Base-by-base conservation (phyloP, 2,888 invertebrate genomes). In the Fragum sueziense region DNA sequence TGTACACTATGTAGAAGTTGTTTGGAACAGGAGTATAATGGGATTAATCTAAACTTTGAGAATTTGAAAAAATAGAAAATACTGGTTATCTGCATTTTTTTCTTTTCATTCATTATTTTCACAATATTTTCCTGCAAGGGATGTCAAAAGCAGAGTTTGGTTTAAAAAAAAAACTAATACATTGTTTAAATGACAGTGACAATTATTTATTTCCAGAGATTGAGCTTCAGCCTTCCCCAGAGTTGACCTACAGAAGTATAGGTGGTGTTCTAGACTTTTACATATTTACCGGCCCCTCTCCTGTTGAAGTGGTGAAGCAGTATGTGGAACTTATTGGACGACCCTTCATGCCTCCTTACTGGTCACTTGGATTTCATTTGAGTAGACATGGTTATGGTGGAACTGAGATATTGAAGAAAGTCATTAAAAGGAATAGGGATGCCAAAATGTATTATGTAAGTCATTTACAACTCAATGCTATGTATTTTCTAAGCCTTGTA, bases 341-440 rank as follows among this genome's bases (percentile, higher is more conserved):
- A 25, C 79, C 89, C 17, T 89, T 88, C 79, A 88, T 91, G 88
- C 91, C 90, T n/a, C 91, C 91, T 22, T 91, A 96, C 91, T 97
- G 97, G 97, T 94, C 96, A 1, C 94, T 97, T 0, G 97, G 97
- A 0, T 97, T 97, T 92, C 97, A 97, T 93, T 93, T 97, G 59
- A 96, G 97, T 94, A 95, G 95, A 95, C 96, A 87, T 85, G 91
- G 91, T 4, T 91, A 89, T 71, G 76, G 77, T 54, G 86, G 86
- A 22, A 79, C 79, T 1, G 79, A 84, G n/a, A 84, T 79, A 11
- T 81, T 90, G 52, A 79, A 86, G 70, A 78, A 73, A 20, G 85
- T 89, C 11, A 86, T 88, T 6, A 73, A 88, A 20, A 86, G 88
- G 77, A 85, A 86, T 25, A 80, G 86, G 25, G 78, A 74, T 54